These are phyloP conservation scores for Chloropsis cyanopogon DNA, from an alignment of 2,113 vertebrate species.

Conservation along the genomic window DNA sequence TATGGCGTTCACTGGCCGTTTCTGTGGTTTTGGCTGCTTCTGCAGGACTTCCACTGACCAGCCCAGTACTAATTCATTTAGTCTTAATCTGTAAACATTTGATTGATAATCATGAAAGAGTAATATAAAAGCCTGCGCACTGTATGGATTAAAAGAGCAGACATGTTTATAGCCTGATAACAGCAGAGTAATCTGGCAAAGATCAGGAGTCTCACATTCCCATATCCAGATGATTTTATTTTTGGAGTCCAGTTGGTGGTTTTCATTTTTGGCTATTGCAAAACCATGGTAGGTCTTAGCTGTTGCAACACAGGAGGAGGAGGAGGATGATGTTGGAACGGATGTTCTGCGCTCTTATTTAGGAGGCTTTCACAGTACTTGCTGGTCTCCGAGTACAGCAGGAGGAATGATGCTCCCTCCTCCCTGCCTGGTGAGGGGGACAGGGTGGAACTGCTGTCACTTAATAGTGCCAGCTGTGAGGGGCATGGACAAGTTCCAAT, in stretches of 20 bases:
- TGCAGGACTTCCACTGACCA: slow-evolving; percentile 31
- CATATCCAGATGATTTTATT: slow-evolving; percentile 58
- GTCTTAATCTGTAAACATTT: slow-evolving; percentile 1
- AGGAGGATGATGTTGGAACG: slow-evolving; percentile 14
- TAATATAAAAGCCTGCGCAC: not conserved
- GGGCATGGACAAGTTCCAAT: not conserved
- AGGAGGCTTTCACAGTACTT: not conserved
- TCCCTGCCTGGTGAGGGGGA: not conserved
- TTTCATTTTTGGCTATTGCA: slow-evolving; percentile 60
- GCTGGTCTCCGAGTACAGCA: not conserved
- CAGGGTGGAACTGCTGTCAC: slow-evolving; percentile 1
- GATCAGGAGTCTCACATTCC: slow-evolving; percentile 39
- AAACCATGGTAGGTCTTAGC: slow-evolving; percentile 37
- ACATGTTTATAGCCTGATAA: slow-evolving; percentile 65
- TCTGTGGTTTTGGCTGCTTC: slow-evolving; percentile 42
- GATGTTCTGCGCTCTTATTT: not conserved
- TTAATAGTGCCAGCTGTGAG: slow-evolving; percentile 26
- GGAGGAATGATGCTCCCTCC: slow-evolving; percentile 15
- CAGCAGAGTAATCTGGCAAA: slow-evolving; percentile 23
- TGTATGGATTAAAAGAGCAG: slow-evolving; percentile 44
- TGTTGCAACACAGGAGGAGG: slow-evolving; percentile 56
- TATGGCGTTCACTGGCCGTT: not conserved
- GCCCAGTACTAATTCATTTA: not conserved
- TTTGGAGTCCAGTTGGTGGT: slow-evolving; percentile 57
- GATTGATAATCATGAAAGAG: slow-evolving; percentile 25